Conservation (phyloP, 2,113 vertebrate genomes). For the Pygoscelis adeliae region DNA sequence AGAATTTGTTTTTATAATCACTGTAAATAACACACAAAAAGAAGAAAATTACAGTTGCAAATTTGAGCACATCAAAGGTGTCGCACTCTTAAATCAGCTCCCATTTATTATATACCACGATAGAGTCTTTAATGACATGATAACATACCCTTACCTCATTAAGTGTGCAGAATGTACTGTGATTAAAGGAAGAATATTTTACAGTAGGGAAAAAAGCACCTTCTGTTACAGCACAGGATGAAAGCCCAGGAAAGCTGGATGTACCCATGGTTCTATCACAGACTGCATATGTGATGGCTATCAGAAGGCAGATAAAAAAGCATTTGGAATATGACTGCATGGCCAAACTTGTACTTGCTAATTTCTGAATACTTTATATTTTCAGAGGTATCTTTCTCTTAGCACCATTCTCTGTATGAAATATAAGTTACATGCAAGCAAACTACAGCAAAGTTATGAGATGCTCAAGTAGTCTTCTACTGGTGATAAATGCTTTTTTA, state of each 20-base stretch:
- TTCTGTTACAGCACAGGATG: slow-evolving; percentile 40
- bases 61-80: slow-evolving; percentile 44
- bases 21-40: slow-evolving; percentile 11
- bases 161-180: slow-evolving; percentile 29
- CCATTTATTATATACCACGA: slow-evolving; percentile 23
- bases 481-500: neutral
- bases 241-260: slow-evolving; percentile 21
- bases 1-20: slow-evolving; percentile 18
- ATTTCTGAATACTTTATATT: slow-evolving; percentile 12
- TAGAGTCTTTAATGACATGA: slow-evolving; percentile 29
- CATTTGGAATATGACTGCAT: neutral
- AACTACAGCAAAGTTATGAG: neutral
- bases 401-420: neutral
- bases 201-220: slow-evolving; percentile 46
- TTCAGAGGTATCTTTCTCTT: neutral
- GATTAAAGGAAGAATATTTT: slow-evolving; percentile 54
- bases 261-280: neutral
- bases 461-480: neutral
- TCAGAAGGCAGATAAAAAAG: slow-evolving; percentile 24
- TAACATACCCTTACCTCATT: slow-evolving; percentile 46
- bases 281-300: neutral
- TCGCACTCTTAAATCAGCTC: neutral
- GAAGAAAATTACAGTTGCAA: slow-evolving; percentile 40
- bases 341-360: neutral
- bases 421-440: neutral